Evolutionary conservation across 92 coral and sea anemone species (phyloP).

Genomic region (Palythoa caribaeorum): DNA sequence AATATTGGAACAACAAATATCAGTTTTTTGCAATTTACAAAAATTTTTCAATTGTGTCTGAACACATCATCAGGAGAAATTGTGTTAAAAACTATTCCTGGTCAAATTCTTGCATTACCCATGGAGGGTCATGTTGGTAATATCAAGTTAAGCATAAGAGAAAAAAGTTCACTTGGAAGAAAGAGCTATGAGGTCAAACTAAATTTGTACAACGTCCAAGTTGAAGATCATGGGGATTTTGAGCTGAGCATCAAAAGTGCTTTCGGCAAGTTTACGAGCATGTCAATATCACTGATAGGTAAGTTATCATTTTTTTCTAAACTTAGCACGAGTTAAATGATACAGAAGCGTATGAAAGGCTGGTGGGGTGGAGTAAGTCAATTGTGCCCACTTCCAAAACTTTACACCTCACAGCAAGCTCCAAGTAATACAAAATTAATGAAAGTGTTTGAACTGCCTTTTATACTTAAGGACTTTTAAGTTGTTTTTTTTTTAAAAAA

Average conservation of each 20-base stretch:
- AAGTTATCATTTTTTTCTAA: not conserved
- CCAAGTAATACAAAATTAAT: too few species aligned
- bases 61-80: conserved; percentile 16
- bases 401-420: too few species aligned
- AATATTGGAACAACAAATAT: not conserved
- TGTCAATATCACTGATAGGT: conserved; percentile 12
- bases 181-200: conserved; percentile 9
- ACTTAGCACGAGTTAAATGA: not conserved
- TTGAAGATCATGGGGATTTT: conserved; percentile 19
- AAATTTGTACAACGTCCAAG: not conserved
- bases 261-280: not conserved
- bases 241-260: not conserved
- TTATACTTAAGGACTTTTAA: too few species aligned
- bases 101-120: conserved; percentile 20
- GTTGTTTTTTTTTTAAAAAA: too few species aligned
- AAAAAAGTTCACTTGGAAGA: not conserved
- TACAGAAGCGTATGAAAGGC: not conserved
- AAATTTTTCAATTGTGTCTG: conserved; percentile 13
- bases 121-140: conserved; percentile 11
- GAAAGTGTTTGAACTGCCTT: too few species aligned
- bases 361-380: not conserved
- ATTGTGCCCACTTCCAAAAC: too few species aligned
- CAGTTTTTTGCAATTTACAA: not conserved
- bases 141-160: not conserved
- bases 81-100: conserved; percentile 30